Conservation (phyloP, 1,140 invertebrate genomes). For the Manduca sexta region DNA sequence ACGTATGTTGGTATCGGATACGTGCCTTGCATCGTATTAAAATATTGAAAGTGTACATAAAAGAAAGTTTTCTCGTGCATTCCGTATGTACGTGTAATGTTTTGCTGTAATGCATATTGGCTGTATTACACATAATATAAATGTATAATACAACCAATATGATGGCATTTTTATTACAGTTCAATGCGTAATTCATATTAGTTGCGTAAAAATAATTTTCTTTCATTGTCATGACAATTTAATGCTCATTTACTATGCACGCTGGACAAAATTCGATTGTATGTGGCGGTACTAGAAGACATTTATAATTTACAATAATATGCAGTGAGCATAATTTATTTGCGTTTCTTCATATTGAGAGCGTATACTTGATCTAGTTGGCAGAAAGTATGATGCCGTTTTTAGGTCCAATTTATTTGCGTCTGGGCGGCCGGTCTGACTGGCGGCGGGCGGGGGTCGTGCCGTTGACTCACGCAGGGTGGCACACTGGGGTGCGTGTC, state of each 20-base stretch:
- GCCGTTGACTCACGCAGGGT: conserved; percentile 41
- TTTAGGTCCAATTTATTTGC: conserved; percentile 21
- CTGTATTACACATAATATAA: too few species aligned
- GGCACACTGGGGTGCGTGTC: conserved; percentile 39
- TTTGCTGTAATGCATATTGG: not conserved
- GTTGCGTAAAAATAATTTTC: too few species aligned
- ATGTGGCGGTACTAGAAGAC: too few species aligned
- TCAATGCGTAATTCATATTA: too few species aligned
- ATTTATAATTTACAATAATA: too few species aligned
- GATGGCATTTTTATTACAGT: too few species aligned
- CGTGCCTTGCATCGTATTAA: conserved; percentile 22
- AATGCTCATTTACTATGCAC: too few species aligned
- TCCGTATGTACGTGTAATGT: not conserved
- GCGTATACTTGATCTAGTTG: not conserved
- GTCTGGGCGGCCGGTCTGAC: conserved; percentile 17
- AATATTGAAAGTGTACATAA: conserved; percentile 21
- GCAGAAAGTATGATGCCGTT: conserved; percentile 3
- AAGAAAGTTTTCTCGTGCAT: conserved; percentile 16
- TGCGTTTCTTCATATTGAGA: too few species aligned
- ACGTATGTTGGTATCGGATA: conserved; percentile 13
- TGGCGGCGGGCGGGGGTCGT: conserved; percentile 13
- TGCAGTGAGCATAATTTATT: too few species aligned
- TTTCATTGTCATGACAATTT: too few species aligned
- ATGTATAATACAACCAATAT: too few species aligned
- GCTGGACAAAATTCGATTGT: too few species aligned